Conservation (phyloP, 2,797 vertebrate species). For the Poecile montanus region DNA sequence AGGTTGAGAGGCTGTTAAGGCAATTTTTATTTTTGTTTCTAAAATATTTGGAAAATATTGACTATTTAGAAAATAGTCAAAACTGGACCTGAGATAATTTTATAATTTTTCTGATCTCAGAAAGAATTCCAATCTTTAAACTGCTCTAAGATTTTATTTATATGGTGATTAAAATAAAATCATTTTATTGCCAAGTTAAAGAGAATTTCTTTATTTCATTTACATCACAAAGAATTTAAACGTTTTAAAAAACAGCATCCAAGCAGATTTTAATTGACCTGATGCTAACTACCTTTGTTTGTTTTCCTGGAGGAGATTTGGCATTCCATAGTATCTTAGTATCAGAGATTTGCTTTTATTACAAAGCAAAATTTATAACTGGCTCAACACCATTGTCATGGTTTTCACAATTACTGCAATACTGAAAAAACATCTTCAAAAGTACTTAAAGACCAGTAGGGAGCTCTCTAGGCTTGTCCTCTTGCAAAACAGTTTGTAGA, state of each 20-base stretch:
- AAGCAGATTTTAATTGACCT: not conserved
- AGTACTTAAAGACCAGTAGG: not conserved
- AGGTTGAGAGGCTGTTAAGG: not conserved
- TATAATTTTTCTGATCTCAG: not conserved
- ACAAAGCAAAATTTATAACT: not conserved
- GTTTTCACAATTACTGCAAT: not conserved
- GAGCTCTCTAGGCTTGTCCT: conserved; percentile 15
- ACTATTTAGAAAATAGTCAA: not conserved
- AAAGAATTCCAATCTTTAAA: not conserved
- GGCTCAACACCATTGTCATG: not conserved
- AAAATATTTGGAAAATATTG: not conserved
- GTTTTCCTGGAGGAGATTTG: not conserved
- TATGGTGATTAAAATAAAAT: not conserved
- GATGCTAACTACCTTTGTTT: not conserved
- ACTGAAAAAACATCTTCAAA: not conserved
- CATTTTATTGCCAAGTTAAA: not conserved
- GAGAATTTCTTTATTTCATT: not conserved
- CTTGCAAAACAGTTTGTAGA: not conserved
- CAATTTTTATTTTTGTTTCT: not conserved
- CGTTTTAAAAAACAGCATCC: not conserved
- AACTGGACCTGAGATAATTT: not conserved
- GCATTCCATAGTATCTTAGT: not conserved
- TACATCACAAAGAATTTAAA: not conserved
- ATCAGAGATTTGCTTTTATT: not conserved
- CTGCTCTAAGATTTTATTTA: not conserved